Evolutionary conservation across 2,113 vertebrate genomes (phyloP).

Genomic region (Erythrocercus mccallii): DNA sequence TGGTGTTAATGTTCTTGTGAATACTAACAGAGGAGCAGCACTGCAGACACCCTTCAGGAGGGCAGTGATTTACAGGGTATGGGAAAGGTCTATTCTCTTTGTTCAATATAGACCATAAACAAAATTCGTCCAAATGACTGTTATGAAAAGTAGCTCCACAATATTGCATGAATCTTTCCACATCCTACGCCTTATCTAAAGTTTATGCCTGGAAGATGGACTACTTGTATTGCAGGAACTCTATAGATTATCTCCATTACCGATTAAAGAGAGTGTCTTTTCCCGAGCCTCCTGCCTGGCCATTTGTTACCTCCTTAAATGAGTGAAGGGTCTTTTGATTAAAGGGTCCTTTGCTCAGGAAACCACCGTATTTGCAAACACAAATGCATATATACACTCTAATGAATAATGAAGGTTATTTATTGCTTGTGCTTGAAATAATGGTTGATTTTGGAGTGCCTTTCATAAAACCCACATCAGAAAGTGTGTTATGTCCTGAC

Average conservation of each 20-base stretch:
- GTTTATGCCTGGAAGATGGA: slow-evolving; percentile 29
- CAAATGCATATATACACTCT: slow-evolving; percentile 69
- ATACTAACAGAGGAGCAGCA: not conserved
- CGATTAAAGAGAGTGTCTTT: slow-evolving; percentile 46
- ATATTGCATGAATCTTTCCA: slow-evolving; percentile 50
- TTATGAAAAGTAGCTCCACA: slow-evolving; percentile 37
- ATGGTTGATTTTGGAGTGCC: slow-evolving; percentile 73
- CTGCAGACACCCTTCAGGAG: slow-evolving; percentile 18
- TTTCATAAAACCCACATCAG: slow-evolving; percentile 73
- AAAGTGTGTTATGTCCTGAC: slow-evolving; percentile 69
- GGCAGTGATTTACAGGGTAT: slow-evolving; percentile 2
- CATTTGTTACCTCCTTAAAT: slow-evolving; percentile 70
- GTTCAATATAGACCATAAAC: slow-evolving; percentile 53
- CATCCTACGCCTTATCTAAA: slow-evolving; percentile 28
- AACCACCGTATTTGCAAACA: slow-evolving; percentile 72
- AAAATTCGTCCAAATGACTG: slow-evolving; percentile 25
- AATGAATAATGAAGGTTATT: slow-evolving; percentile 79
- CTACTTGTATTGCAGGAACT: slow-evolving; percentile 18
- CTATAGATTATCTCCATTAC: slow-evolving; percentile 56
- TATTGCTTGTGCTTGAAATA: slow-evolving; percentile 77
- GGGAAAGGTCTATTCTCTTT: slow-evolving; percentile 53
- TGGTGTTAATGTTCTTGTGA: slow-evolving; percentile 33
- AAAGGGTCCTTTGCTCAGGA: slow-evolving; percentile 48
- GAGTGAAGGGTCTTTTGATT: slow-evolving; percentile 62
- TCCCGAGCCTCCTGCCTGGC: not conserved